phyloP scores from a whole-genome alignment of 2,888 invertebrate species.

The Eristalis pertinax region DNA sequence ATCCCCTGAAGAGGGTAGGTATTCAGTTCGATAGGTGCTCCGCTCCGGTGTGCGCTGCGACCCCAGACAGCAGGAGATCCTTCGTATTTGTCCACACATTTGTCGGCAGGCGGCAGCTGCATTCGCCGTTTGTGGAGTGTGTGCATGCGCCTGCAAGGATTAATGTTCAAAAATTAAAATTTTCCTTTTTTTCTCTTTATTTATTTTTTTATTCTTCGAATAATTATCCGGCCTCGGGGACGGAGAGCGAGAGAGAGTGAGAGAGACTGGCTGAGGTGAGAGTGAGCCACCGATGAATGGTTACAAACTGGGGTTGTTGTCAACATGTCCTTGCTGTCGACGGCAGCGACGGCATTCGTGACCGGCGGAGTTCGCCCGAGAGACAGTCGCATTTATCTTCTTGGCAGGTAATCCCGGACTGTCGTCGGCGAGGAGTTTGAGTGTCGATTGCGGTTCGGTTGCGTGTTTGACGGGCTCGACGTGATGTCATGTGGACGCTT shows the following conservation, averaged over 20 bases:
- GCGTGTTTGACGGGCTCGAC: neutral
- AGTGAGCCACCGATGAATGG: constrained; percentile 8
- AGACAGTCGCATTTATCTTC: constrained; percentile 58
- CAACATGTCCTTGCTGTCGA: constrained; percentile 37
- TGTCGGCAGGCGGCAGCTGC: constrained; percentile 53
- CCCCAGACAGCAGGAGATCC: constrained; percentile 54
- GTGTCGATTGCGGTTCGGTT: neutral
- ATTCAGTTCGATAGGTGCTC: constrained; percentile 29
- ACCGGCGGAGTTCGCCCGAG: constrained; percentile 37
- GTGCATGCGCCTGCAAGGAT: constrained; percentile 54
- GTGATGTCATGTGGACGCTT: neutral
- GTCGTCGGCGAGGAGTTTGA: neutral
- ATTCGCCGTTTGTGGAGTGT: constrained; percentile 8
- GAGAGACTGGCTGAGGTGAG: neutral
- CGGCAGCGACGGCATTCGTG: constrained; percentile 44
- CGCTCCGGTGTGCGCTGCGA: neutral
- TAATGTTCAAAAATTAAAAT: constrained; percentile 51
- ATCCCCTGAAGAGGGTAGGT: constrained; percentile 12
- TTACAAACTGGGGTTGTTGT: constrained; percentile 45
- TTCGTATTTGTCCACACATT: constrained; percentile 53
- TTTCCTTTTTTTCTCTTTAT: neutral
- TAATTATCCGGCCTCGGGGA: neutral
- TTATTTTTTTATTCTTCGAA: neutral
- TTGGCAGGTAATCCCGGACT: constrained; percentile 32
- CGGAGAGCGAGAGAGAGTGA: neutral